phyloP scores from a whole-genome alignment of 2,797 vertebrate species.

The Hirundo rustica region DNA sequence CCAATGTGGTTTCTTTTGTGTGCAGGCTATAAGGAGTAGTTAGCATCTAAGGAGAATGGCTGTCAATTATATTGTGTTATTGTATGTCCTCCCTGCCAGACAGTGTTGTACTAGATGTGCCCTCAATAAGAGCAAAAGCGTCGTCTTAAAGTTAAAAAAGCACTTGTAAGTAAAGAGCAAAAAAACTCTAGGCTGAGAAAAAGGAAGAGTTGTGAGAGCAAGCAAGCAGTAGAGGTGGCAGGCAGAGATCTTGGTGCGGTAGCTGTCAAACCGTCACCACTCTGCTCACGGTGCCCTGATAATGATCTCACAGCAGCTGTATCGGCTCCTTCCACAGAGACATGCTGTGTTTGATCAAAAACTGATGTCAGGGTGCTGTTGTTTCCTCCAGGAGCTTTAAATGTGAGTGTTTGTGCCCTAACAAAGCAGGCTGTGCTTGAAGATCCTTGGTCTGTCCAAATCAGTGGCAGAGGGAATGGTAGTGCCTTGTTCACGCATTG shows the following conservation, averaged over 20 bases:
- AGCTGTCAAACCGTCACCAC: background rate
- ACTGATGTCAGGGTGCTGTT: background rate
- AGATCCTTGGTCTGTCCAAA: background rate
- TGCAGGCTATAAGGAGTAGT: background rate
- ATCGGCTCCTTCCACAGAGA: background rate
- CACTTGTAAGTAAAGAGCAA: background rate
- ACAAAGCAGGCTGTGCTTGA: background rate
- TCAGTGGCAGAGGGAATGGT: background rate
- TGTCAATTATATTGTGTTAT: background rate
- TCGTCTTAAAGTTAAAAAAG: background rate
- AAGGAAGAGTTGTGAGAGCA: background rate
- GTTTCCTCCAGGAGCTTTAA: background rate
- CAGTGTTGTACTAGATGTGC: background rate
- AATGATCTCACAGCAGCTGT: conserved; percentile 3
- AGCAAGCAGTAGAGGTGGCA: background rate
- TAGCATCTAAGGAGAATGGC: background rate
- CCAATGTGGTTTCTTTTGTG: background rate
- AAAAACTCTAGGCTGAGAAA: background rate
- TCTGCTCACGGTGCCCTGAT: background rate
- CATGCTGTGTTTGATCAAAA: background rate
- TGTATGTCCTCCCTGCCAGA: background rate
- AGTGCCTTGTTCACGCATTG: fast-evolving
- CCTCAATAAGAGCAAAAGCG: background rate
- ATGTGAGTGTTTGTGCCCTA: background rate
- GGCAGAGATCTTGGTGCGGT: background rate